Percentiles rank a stretch among this genome's conserved stretches.
phyloP scores from a whole-genome alignment of 2,888 invertebrate species.

The Melinaea menophilus region DNA sequence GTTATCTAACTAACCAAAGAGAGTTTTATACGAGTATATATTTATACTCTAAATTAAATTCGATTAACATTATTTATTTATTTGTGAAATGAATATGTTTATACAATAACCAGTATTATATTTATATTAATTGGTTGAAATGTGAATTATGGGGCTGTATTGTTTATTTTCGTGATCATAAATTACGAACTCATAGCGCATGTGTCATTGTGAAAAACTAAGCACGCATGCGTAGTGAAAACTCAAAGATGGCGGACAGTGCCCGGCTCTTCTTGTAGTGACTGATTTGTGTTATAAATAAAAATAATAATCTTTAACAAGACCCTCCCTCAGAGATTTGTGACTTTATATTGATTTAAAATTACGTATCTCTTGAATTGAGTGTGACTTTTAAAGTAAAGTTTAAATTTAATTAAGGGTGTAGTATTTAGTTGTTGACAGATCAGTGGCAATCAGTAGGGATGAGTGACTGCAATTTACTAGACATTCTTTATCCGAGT shows the following conservation, averaged over 20 bases:
- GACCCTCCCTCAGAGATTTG: too few relatives aligned
- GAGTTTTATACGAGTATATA: too few relatives aligned
- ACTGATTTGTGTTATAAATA: conserved; percentile 43
- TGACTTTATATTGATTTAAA: too few relatives aligned
- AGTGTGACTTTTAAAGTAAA: conserved; percentile 10
- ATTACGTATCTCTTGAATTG: neutral
- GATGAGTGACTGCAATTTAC: conserved; percentile 45
- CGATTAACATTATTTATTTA: too few relatives aligned
- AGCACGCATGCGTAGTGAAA: conserved; percentile 49
- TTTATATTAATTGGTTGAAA: neutral
- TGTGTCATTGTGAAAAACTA: conserved; percentile 37
- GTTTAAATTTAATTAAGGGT: conserved; percentile 14
- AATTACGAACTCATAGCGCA: conserved; percentile 42
- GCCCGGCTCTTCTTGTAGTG: conserved; percentile 46
- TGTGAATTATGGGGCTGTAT: neutral
- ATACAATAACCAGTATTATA: too few relatives aligned
- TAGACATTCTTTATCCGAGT: neutral
- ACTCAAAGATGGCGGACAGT: conserved; percentile 53
- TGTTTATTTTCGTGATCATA: conserved; percentile 4
- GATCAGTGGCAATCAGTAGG: conserved; percentile 47
- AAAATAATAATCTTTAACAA: conserved; percentile 9
- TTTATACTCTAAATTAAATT: too few relatives aligned
- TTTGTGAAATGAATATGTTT: too few relatives aligned
- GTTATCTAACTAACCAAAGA: too few relatives aligned
- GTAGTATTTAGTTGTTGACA: conserved; percentile 48